Evolutionary conservation across 2,797 vertebrate species (phyloP).

Genomic region (Coluber constrictor): DNA sequence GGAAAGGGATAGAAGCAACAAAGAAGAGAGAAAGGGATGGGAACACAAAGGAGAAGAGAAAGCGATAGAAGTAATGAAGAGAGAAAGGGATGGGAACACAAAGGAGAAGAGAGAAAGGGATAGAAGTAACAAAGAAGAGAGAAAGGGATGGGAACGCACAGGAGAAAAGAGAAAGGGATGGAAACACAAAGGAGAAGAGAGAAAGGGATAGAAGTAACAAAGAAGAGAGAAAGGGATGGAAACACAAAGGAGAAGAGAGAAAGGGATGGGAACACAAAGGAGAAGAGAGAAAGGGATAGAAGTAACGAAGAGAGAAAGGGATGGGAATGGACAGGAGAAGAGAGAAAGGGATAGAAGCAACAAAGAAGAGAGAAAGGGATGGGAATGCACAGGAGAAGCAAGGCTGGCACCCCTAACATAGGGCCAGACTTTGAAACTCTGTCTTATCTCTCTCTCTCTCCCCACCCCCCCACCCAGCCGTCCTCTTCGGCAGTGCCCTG

Average conservation of each 20-base stretch:
- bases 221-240: background rate
- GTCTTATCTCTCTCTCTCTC: background rate
- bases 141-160: background rate
- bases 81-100: background rate
- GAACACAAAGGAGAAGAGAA: too few relatives aligned
- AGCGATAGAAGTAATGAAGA: too few relatives aligned
- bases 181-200: too few relatives aligned
- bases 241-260: too few relatives aligned
- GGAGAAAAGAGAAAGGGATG: background rate
- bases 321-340: too few relatives aligned
- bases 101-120: too few relatives aligned
- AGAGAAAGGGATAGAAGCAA: too few relatives aligned
- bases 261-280: too few relatives aligned
- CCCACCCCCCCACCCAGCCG: conserved; percentile 60
- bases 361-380: too few relatives aligned
- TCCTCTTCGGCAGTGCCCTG: conserved; percentile 78
- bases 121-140: too few relatives aligned
- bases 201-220: background rate
- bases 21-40: background rate
- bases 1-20: too few relatives aligned
- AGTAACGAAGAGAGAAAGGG: too few relatives aligned
- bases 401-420: background rate
- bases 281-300: background rate
- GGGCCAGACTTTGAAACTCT: background rate
- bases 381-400: background rate